Evolutionary conservation across 2,797 vertebrate species (phyloP), one percentile per base, ranked within the genome.

Genomic region (Typhlichthys subterraneus): DNA sequence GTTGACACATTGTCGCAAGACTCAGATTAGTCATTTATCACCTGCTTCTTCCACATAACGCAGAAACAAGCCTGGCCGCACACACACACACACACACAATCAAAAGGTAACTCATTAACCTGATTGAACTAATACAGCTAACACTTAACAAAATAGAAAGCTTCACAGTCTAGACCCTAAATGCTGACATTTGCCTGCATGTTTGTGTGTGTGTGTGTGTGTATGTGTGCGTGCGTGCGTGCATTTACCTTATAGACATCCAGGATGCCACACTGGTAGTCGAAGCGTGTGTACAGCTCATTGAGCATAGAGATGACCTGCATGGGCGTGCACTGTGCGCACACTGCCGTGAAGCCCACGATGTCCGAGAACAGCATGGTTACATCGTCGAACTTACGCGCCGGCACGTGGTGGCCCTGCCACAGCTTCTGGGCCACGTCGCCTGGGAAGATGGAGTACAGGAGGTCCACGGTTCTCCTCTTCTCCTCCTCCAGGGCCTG

Each of bases 231-330:
- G 7, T 63, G 12, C 8, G 47, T 65, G 19, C 14, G 33, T 66
- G 53, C n/a, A 79, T 83, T 72, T 48, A 99, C 97, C 96, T 99
- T 99, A 71, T 99, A 99, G 82, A 99, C 95, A 60, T 99, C 98
- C 78, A 99, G 92, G 71, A 97, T 95, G 57, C 98, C 98, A 65
- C 98, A 99, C 87, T 99, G 98, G 90, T 99, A 96, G 90, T 99
- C 98, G 55, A 99, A 99, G 69, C 96, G 94, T 0, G 98, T 99
- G 88, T 99, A 99, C 14, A 99, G 94, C 72, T 99, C 97, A 0
- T 99, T 99, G 77, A 99, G 91, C 98, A 99, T 99, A 87, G 96
- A 97, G 93, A 99, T 98, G 77, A 99, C 98, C 88, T 99, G 98
- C 97, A 99, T 98, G 59, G 98, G 98, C 0, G 98, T 99, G 61